These are phyloP conservation scores for Petromus typicus DNA, from an alignment of 2,113 vertebrate species.

Conservation along the genomic window DNA sequence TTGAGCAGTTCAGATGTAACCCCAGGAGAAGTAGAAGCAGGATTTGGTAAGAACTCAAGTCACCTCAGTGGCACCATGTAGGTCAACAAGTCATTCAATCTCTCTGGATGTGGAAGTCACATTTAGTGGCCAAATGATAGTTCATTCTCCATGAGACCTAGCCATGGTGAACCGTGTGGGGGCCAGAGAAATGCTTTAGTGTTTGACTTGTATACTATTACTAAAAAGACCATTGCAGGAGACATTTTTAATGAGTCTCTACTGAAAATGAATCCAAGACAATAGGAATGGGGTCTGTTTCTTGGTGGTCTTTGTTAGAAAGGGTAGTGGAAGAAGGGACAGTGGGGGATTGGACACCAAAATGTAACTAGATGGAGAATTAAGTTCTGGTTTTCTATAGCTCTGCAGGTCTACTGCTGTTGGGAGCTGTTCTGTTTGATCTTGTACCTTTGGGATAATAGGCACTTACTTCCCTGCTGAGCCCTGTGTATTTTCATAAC, in stretches of 20 bases:
- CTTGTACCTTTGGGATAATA: no score
- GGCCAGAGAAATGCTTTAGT: background rate
- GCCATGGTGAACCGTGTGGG: background rate
- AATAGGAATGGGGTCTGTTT: background rate
- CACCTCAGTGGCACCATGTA: no score
- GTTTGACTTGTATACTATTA: background rate
- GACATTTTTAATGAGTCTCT: background rate
- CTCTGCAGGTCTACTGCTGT: background rate
- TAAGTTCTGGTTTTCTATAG: background rate
- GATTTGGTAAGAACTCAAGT: background rate
- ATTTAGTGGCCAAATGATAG: background rate
- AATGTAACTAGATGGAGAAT: background rate
- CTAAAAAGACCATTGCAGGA: no score
- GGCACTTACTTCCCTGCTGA: no score
- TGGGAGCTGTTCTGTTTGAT: no score
- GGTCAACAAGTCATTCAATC: background rate
- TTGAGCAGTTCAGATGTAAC: accelerated
- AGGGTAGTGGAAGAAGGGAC: background rate
- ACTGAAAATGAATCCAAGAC: slow-evolving; percentile 5
- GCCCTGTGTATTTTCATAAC: no score
- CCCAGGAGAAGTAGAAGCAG: background rate
- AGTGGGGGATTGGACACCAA: background rate
- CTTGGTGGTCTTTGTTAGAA: background rate
- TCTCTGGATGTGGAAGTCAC: background rate
- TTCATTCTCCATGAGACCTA: background rate